Conservation (phyloP, 2,888 invertebrate genomes). For the Nephrotoma appendiculata region DNA sequence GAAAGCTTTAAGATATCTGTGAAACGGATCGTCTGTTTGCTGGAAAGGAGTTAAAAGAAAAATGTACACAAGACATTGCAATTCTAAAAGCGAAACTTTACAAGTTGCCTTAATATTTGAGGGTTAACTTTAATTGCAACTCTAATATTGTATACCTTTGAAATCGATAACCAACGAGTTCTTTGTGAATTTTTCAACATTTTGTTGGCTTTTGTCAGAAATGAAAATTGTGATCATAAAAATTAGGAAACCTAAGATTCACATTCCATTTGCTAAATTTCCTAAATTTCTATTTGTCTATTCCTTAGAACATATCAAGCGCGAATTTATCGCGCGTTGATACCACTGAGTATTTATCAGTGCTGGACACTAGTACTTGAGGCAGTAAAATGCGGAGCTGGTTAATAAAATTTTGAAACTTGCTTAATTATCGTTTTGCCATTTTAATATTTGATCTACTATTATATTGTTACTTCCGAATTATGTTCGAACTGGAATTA, state of each 20-base stretch:
- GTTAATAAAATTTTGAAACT: slow-evolving; percentile 17
- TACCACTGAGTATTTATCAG: not conserved
- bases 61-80: slow-evolving; percentile 21
- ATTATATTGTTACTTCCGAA: slow-evolving; percentile 8
- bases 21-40: not conserved
- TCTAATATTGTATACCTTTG: too few relatives aligned
- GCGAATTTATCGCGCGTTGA: not conserved
- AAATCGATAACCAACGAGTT: too few relatives aligned
- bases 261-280: not conserved
- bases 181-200: too few relatives aligned
- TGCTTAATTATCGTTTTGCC: slow-evolving; percentile 20
- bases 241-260: not conserved
- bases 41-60: slow-evolving; percentile 12
- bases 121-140: too few relatives aligned
- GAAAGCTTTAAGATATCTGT: not conserved
- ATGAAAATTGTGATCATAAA: too few relatives aligned
- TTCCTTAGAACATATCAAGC: not conserved
- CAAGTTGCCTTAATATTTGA: slow-evolving; percentile 8
- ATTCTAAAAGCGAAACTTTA: slow-evolving; percentile 28
- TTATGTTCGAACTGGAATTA: not conserved
- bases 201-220: too few relatives aligned
- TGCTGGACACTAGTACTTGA: not conserved
- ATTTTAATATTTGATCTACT: slow-evolving; percentile 18
- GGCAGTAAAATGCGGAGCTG: slow-evolving; percentile 5
- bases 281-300: not conserved